These are phyloP conservation scores for Microctenopoma stevenorrisi DNA, from an alignment of 2,797 vertebrate genomes.

Conservation along the genomic window DNA sequence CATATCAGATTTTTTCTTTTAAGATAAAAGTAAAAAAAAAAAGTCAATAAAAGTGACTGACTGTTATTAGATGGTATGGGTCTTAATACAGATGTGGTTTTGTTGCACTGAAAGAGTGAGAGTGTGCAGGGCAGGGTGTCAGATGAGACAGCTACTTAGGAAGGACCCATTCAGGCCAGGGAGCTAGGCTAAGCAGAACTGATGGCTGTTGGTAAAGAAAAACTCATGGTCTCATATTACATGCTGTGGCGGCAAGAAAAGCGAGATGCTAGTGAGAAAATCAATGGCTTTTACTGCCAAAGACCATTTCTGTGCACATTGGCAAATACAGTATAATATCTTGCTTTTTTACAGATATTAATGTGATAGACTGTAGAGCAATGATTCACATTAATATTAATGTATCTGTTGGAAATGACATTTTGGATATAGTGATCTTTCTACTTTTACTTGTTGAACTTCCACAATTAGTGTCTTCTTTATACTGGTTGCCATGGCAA, in stretches of 20 bases:
- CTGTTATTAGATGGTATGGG: constrained; percentile 61
- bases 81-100: constrained; percentile 65
- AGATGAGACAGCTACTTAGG: constrained; percentile 65
- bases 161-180: constrained; percentile 51
- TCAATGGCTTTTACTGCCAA: constrained; percentile 69
- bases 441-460: constrained; percentile 43
- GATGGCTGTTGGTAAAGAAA: constrained; percentile 74
- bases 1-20: constrained; percentile 43
- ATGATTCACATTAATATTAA: constrained; percentile 27
- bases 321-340: constrained; percentile 36
- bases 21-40: constrained; percentile 23
- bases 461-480: constrained; percentile 42
- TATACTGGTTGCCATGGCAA: constrained; percentile 72
- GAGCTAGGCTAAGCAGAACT: constrained; percentile 70
- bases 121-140: constrained; percentile 40
- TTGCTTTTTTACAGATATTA: constrained; percentile 33
- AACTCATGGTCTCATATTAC: constrained; percentile 76
- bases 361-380: constrained; percentile 11
- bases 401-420: constrained; percentile 29
- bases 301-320: constrained; percentile 49
- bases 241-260: constrained; percentile 70
- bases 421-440: constrained; percentile 19
- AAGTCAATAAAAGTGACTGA: constrained; percentile 7
- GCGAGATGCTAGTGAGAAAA: constrained; percentile 66
- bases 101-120: constrained; percentile 61